phyloP scores from a whole-genome alignment of 64 coral and sea anemone genomes.

The Trachythela sp. region DNA sequence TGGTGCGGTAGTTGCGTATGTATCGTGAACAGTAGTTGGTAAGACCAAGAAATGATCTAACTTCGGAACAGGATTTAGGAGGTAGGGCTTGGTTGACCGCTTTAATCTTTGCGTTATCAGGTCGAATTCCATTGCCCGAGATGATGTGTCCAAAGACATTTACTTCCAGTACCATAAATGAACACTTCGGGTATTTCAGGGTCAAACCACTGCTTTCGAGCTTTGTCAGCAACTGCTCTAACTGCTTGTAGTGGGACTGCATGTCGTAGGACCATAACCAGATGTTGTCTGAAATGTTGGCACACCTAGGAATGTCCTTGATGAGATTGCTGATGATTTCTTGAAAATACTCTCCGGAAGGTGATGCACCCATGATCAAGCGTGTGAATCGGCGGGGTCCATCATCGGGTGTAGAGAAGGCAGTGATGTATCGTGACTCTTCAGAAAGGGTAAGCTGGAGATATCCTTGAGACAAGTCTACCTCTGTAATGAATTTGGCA shows the following conservation, averaged over 20 bases:
- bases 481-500: too few relatives aligned
- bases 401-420: neutral
- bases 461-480: too few relatives aligned
- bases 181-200: neutral
- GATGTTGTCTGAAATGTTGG: too few relatives aligned
- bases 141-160: constrained; percentile 7
- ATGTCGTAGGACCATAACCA: too few relatives aligned
- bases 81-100: neutral
- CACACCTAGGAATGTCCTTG: neutral
- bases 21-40: too few relatives aligned
- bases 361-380: neutral
- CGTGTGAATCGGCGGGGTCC: neutral
- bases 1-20: too few relatives aligned
- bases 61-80: neutral
- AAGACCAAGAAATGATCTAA: too few relatives aligned
- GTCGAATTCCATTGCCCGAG: neutral
- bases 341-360: neutral
- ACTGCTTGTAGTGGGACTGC: too few relatives aligned
- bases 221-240: too few relatives aligned
- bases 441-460: too few relatives aligned
- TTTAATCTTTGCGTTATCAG: neutral
- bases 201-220: too few relatives aligned
- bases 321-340: neutral
- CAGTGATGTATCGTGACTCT: too few relatives aligned
- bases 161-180: neutral